A percentile compares a stretch with the other conserved stretches of the same genome.
Conservation (phyloP, 64 coral and sea anemone genomes). For the Montipora capricornis region DNA sequence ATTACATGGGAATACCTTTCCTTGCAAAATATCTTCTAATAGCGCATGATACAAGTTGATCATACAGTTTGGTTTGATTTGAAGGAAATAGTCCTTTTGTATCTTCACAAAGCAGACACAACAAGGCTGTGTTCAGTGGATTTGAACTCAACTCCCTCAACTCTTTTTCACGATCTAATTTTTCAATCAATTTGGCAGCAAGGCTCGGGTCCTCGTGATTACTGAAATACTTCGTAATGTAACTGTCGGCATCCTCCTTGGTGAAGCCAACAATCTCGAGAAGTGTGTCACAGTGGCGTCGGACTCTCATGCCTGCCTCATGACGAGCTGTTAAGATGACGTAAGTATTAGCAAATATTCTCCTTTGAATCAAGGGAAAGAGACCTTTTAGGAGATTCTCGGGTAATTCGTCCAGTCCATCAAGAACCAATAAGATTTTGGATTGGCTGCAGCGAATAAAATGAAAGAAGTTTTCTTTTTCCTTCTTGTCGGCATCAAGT, state of each 20-base stretch:
- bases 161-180: background rate
- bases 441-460: conserved; percentile 27
- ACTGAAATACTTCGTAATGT: conserved; percentile 27
- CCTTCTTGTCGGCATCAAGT: background rate
- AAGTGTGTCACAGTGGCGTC: conserved; percentile 33
- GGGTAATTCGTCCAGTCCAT: conserved; percentile 33
- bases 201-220: background rate
- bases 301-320: conserved; percentile 20
- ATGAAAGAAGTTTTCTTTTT: background rate
- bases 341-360: background rate
- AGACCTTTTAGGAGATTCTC: background rate
- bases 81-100: no score
- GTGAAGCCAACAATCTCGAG: conserved; percentile 39
- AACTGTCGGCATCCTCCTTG: background rate
- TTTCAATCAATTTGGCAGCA: background rate
- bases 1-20: no score
- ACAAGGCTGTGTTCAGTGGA: no score
- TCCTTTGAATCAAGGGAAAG: conserved; percentile 13
- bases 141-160: no score
- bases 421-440: conserved; percentile 45
- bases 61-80: no score
- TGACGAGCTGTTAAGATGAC: conserved; percentile 24
- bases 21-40: no score
- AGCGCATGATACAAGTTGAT: no score
- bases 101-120: no score